These are phyloP conservation scores for Galeopsomyia nigrocyanea DNA, from an alignment of 2,888 invertebrate species.

Conservation along the genomic window DNA sequence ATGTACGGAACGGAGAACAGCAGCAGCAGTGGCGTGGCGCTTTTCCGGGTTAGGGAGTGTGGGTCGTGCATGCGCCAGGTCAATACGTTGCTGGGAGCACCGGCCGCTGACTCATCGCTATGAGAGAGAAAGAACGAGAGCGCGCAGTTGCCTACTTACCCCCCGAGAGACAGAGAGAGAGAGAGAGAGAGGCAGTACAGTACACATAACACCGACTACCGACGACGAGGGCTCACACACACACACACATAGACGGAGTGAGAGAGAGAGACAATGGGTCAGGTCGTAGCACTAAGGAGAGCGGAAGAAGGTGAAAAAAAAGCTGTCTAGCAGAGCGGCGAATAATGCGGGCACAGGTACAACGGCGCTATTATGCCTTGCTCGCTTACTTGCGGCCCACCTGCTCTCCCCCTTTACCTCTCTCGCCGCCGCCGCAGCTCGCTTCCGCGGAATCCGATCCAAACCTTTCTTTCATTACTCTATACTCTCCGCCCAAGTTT, in stretches of 20 bases:
- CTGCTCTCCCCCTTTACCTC: too few species aligned
- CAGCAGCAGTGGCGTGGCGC: neutral
- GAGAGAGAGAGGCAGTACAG: slow-evolving; percentile 8
- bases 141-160: neutral
- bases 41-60: slow-evolving; percentile 27
- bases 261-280: slow-evolving; percentile 41
- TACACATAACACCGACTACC: too few species aligned
- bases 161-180: slow-evolving; percentile 3
- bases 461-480: too few species aligned
- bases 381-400: too few species aligned
- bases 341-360: slow-evolving; percentile 35
- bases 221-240: too few species aligned
- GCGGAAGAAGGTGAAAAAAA: slow-evolving; percentile 11
- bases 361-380: too few species aligned
- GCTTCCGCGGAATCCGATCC: too few species aligned
- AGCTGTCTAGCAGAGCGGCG: slow-evolving; percentile 24
- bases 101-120: slow-evolving; percentile 43
- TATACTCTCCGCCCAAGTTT: too few species aligned
- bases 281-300: slow-evolving; percentile 23
- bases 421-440: too few species aligned
- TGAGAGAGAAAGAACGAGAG: neutral
- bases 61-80: slow-evolving; percentile 30
- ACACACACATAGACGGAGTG: too few species aligned
- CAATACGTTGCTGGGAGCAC: slow-evolving; percentile 24
- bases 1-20: too few species aligned